Evolutionary conservation across 2,797 vertebrate species (phyloP).

Genomic region (Pseudotriccus pelzelni): DNA sequence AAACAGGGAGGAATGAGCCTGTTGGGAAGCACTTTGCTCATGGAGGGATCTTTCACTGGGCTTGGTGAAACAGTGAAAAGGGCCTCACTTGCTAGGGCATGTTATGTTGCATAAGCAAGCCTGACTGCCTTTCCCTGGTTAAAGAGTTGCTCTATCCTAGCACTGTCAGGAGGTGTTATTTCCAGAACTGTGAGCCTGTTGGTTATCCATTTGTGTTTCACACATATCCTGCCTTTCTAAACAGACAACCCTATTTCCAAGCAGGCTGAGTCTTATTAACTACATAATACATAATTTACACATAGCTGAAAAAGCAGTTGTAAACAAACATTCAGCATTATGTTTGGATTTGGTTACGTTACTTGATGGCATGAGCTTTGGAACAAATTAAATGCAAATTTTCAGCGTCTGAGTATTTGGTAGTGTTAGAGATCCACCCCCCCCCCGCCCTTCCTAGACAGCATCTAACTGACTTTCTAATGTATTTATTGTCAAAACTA

Average conservation of each 20-base stretch:
- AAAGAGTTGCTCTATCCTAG: neutral
- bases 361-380: slow-evolving; percentile 28
- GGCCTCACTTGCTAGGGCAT: neutral
- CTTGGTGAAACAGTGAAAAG: slow-evolving; percentile 9
- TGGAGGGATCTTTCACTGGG: neutral
- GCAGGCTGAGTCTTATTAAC: slow-evolving; percentile 36
- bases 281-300: slow-evolving; percentile 44
- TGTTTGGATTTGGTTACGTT: slow-evolving; percentile 31
- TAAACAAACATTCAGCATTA: slow-evolving; percentile 12
- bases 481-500: neutral
- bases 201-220: slow-evolving; percentile 32
- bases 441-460: neutral
- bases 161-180: slow-evolving; percentile 61
- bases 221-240: slow-evolving; percentile 28
- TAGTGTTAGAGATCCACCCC: neutral
- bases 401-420: neutral
- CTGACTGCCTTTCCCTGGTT: slow-evolving; percentile 31
- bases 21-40: neutral
- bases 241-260: slow-evolving; percentile 46
- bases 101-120: slow-evolving; percentile 21
- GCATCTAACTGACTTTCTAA: slow-evolving; percentile 24
- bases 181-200: slow-evolving; percentile 51
- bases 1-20: neutral
- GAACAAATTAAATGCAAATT: slow-evolving; percentile 30
- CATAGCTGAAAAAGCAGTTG: slow-evolving; percentile 37